Percentiles rank a stretch among this genome's conserved stretches.
These are phyloP conservation scores for Rhodinocichla rosea DNA, from an alignment of 2,113 vertebrate species.

Conservation along the genomic window DNA sequence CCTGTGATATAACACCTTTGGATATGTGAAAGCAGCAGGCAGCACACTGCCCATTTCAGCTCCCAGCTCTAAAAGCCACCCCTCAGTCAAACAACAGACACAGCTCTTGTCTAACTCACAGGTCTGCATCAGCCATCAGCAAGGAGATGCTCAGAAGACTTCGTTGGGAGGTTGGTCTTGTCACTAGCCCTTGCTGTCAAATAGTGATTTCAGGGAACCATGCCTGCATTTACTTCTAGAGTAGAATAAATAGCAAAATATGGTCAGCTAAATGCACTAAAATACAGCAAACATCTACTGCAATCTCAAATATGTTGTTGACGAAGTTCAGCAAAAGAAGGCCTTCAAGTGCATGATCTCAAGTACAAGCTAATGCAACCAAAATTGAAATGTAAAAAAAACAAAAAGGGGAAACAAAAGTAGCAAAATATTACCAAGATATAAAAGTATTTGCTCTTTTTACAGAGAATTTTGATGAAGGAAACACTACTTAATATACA, in stretches of 20 bases:
- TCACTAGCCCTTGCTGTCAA: not conserved
- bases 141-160: not conserved
- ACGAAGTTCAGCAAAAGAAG: not conserved
- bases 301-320: not conserved
- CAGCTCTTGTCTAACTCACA: not conserved
- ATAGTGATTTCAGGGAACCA: not conserved
- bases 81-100: not conserved
- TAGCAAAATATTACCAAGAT: not conserved
- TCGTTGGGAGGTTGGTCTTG: not conserved
- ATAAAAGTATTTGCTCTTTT: not conserved
- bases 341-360: not conserved
- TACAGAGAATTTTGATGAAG: not conserved
- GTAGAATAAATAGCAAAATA: not conserved
- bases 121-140: not conserved
- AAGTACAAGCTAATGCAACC: not conserved
- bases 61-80: not conserved
- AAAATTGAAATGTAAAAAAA: not conserved
- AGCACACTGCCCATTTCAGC: not conserved
- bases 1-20: not conserved
- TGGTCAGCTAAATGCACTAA: not conserved
- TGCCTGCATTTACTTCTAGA: not conserved
- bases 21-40: not conserved
- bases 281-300: not conserved
- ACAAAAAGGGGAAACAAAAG: not conserved
- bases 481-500: not conserved